phyloP scores from a whole-genome alignment of 1,140 invertebrate genomes.

The Muscidifurax raptorellus region DNA sequence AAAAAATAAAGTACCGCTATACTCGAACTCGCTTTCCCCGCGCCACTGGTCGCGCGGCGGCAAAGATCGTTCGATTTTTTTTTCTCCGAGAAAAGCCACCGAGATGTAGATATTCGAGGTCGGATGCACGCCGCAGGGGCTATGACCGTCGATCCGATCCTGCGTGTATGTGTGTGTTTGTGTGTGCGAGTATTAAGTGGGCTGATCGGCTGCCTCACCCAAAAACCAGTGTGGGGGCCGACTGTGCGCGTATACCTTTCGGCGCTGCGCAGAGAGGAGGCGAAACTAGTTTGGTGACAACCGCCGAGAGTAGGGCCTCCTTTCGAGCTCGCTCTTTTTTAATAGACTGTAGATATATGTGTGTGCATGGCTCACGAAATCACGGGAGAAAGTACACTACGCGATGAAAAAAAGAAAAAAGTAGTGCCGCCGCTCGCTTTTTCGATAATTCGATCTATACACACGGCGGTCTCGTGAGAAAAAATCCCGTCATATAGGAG shows the following conservation, averaged over 20 bases:
- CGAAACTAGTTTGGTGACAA: conserved; percentile 47
- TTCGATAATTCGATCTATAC: conserved; percentile 11
- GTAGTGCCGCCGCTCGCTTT: background rate
- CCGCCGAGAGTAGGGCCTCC: conserved; percentile 6
- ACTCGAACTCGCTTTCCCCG: background rate
- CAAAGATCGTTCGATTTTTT: background rate
- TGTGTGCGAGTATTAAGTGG: background rate
- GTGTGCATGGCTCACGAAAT: background rate
- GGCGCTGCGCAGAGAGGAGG: background rate
- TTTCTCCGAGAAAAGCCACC: conserved; percentile 1
- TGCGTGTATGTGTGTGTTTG: background rate
- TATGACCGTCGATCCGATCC: conserved; percentile 5
- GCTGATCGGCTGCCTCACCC: conserved; percentile 15
- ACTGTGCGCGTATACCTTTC: background rate
- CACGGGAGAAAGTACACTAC: background rate
- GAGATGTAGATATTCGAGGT: conserved; percentile 8
- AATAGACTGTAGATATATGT: background rate
- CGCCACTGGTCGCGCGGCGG: too few species aligned
- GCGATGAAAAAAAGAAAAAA: background rate
- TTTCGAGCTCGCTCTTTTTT: conserved; percentile 23
- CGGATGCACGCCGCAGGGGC: conserved; percentile 31
- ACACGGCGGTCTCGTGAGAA: background rate
- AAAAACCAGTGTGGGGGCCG: background rate
- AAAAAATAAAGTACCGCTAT: conserved; percentile 16
- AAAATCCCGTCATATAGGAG: background rate